Evolutionary conservation across 2,888 invertebrate species (phyloP), one percentile per base, ranked within the genome.

Genomic region (Prenolepis imparis): DNA sequence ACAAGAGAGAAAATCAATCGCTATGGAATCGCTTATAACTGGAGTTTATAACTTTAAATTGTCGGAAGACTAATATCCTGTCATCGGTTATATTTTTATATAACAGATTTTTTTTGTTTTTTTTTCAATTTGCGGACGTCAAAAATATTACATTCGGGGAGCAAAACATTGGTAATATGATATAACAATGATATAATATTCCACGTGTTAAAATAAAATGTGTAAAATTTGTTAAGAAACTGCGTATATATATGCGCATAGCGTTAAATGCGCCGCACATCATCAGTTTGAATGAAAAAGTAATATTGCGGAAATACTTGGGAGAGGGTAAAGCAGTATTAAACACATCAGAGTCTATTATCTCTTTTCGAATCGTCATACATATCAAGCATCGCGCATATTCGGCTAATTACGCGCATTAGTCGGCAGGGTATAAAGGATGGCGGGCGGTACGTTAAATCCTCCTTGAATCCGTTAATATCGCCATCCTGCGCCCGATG

Each of bases 381-480:
- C 57, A 44, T 52, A 52, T 44, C 59, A 73, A 44, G 66, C 36
- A 66, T 55, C 75, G 73, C 73, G 73, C 73, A 41, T 39, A 78
- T 78, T 78, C 78, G 78, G 73, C 78, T 78, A 78, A 78, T 78
- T 78, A 78, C 73, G 59, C 59, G 73, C 78, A 78, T 78, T 78
- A 78, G 73, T 61, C 73, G 73, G 78, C 59, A 36, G 55, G 66
- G 52, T 70, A 82, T 52, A 66, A 82, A 82, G 73, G 66, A 67
- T n/a, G 67, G 39, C 41, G 70, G 57, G 44, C n/a, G 78, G 72
- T 78, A 73, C 78, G 78, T 77, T 64, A 68, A 68, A 67, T 70
- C 64, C 78, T 72, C 36, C 78, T 84, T 72, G 77, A 85, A 84
- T 86, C 73, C 87, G 63, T 82, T 86, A 86, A 87, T 83, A 83